phyloP scores from a whole-genome alignment of 2,797 vertebrate genomes.

The Choloepus didactylus region DNA sequence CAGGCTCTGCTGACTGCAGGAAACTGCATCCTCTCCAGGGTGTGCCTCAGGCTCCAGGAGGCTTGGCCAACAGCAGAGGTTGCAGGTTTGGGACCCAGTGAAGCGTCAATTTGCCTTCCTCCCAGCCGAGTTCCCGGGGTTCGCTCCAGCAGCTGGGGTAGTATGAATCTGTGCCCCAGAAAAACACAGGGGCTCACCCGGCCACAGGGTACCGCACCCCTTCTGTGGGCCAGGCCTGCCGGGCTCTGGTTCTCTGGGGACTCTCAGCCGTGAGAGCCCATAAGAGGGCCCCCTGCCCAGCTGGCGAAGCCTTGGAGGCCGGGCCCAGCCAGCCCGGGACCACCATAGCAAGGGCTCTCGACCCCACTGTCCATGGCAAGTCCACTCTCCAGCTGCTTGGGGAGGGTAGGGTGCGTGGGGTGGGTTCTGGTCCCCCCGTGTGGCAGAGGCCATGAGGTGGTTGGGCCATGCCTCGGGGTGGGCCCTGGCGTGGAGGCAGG shows the following conservation, averaged over 20 bases:
- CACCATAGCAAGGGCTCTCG: not conserved
- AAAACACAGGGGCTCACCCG: fast-evolving
- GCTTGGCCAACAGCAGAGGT: not conserved
- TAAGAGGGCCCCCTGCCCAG: not conserved
- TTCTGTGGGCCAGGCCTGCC: not conserved
- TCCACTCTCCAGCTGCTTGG: not conserved
- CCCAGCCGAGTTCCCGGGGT: not conserved
- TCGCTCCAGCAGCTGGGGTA: not conserved
- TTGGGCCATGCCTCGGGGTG: not conserved
- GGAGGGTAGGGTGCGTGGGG: not conserved
- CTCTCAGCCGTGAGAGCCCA: not conserved
- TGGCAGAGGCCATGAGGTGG: not conserved
- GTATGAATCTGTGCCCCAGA: not conserved
- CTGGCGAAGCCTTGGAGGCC: too few relatives aligned
- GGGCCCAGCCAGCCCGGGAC: not conserved
- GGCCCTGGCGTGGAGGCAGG: not conserved
- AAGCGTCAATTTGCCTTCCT: not conserved
- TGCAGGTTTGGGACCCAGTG: not conserved
- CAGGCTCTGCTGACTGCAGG: not conserved
- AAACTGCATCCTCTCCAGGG: not conserved
- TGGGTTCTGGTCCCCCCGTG: not conserved
- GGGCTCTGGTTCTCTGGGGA: not conserved
- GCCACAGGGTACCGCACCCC: fast-evolving
- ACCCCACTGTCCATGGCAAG: not conserved
- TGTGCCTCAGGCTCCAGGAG: not conserved